phyloP scores from a whole-genome alignment of 1,140 invertebrate species.

The Drosophila gunungcola region DNA sequence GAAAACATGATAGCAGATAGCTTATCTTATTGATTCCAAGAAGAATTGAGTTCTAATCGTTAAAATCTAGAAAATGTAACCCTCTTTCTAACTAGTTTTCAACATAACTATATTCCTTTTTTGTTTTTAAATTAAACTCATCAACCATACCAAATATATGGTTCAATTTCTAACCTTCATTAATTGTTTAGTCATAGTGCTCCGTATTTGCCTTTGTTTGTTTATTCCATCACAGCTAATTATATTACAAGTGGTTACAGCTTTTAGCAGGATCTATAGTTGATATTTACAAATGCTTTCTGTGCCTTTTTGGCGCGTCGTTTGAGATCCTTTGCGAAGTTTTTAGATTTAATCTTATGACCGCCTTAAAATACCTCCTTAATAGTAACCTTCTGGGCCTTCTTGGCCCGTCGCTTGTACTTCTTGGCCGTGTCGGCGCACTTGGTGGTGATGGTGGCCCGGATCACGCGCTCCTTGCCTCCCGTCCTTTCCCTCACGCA shows the following conservation, averaged over 20 bases:
- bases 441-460: slow-evolving; percentile 86
- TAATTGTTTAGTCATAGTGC: too few species aligned
- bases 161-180: too few species aligned
- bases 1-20: too few species aligned
- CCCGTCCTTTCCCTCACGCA: slow-evolving; percentile 69
- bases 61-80: too few species aligned
- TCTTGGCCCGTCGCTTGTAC: slow-evolving; percentile 71
- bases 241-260: not conserved
- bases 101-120: too few species aligned
- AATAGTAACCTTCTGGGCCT: slow-evolving; percentile 18
- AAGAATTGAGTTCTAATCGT: too few species aligned
- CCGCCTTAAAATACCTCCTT: slow-evolving; percentile 2
- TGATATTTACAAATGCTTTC: slow-evolving; percentile 8
- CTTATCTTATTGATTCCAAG: too few species aligned
- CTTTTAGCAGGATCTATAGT: not conserved
- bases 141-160: too few species aligned
- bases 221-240: slow-evolving; percentile 25
- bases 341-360: not conserved
- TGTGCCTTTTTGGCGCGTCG: slow-evolving; percentile 16
- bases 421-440: slow-evolving; percentile 87
- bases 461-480: slow-evolving; percentile 70
- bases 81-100: too few species aligned
- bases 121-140: too few species aligned
- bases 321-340: slow-evolving; percentile 2
- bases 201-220: not conserved